Percentiles rank a stretch among this genome's conserved stretches.
phyloP scores from a whole-genome alignment of 1,140 invertebrate species.

The Charaxes varanes region DNA sequence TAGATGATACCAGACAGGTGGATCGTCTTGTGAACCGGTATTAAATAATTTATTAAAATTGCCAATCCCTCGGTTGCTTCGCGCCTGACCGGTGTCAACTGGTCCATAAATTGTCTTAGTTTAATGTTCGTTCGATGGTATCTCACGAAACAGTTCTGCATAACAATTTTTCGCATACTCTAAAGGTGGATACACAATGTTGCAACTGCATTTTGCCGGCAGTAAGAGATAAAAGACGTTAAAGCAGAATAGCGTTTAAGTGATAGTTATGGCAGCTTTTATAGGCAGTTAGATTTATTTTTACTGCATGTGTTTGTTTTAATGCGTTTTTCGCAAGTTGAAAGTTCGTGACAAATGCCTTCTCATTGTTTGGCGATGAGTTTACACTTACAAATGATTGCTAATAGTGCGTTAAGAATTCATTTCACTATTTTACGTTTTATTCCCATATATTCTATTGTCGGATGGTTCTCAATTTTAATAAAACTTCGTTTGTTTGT shows the following conservation, averaged over 20 bases:
- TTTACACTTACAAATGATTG: slow-evolving; percentile 2
- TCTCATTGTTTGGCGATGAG: slow-evolving; percentile 26
- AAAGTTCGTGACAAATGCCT: slow-evolving; percentile 62
- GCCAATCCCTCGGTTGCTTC: slow-evolving; percentile 21
- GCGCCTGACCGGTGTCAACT: slow-evolving; percentile 25
- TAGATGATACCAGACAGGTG: slow-evolving; percentile 2
- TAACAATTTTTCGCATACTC: slow-evolving; percentile 29
- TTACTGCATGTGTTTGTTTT: slow-evolving; percentile 75
- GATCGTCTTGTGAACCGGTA: slow-evolving; percentile 14
- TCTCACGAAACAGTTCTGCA: slow-evolving; percentile 25
- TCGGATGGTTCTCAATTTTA: too few species aligned
- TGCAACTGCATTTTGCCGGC: slow-evolving; percentile 40
- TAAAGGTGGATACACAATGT: slow-evolving; percentile 36
- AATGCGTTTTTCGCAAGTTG: slow-evolving; percentile 66
- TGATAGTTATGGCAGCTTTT: slow-evolving; percentile 75
- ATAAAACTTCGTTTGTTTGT: too few species aligned
- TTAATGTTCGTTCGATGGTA: slow-evolving; percentile 26
- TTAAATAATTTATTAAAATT: slow-evolving; percentile 41
- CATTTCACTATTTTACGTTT: too few species aligned
- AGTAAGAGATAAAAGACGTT: slow-evolving; percentile 50
- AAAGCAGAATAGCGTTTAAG: slow-evolving; percentile 68
- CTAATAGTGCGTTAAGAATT: neutral
- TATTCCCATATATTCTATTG: too few species aligned
- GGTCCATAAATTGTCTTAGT: slow-evolving; percentile 39
- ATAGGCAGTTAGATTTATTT: slow-evolving; percentile 76